Percentiles rank a stretch among this genome's conserved stretches.
Evolutionary conservation across 2,797 vertebrate genomes (phyloP).

Genomic region (Aeoliscus strigatus): DNA sequence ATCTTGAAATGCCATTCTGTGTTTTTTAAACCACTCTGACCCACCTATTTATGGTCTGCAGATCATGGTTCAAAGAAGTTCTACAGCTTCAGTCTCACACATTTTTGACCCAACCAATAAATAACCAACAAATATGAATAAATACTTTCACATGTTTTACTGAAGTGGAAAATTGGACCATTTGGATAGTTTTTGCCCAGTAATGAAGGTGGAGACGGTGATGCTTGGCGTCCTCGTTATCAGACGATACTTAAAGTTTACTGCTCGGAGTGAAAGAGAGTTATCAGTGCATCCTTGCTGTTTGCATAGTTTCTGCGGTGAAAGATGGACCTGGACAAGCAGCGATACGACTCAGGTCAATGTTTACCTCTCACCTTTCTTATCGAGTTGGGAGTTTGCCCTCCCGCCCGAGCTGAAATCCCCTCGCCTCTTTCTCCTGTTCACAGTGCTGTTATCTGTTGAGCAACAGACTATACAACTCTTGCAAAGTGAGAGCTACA

Average conservation of each 20-base stretch:
- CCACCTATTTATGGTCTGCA: no score
- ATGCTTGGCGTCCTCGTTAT: no score
- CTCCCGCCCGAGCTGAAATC: conserved; percentile 44
- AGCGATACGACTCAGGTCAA: conserved; percentile 56
- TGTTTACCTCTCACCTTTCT: conserved; percentile 70
- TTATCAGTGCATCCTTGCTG: conserved; percentile 4
- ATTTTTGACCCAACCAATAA: no score
- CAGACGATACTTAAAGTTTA: conserved; percentile 40
- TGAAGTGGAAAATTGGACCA: no score
- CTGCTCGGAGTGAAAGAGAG: conserved; percentile 47
- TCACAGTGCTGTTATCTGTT: conserved; percentile 8
- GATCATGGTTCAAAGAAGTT: no score
- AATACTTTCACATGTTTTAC: no score
- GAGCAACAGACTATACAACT: conserved; percentile 28
- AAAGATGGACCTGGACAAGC: conserved; percentile 62
- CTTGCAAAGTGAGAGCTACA: conserved; percentile 9
- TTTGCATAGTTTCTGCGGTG: conserved; percentile 34
- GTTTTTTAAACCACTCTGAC: no score
- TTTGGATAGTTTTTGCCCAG: no score
- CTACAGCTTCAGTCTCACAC: no score
- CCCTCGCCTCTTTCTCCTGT: conserved; percentile 23
- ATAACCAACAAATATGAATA: no score
- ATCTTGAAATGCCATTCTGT: no score
- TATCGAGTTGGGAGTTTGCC: conserved; percentile 60
- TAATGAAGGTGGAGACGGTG: no score